These are phyloP conservation scores for Calonectris borealis DNA, from an alignment of 2,113 vertebrate genomes.

Conservation along the genomic window DNA sequence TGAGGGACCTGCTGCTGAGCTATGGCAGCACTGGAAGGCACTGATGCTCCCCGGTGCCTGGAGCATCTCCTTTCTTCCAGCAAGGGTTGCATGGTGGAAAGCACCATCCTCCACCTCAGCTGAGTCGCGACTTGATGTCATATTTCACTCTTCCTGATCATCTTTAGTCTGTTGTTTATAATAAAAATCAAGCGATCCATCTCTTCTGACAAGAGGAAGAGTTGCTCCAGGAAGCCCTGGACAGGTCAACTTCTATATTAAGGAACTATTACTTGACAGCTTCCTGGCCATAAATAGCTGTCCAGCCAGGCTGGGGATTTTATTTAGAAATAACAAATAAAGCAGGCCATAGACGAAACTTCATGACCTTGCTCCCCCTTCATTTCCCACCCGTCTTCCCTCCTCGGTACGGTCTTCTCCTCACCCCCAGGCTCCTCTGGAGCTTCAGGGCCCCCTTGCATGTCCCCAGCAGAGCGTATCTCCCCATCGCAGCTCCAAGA, in stretches of 20 bases:
- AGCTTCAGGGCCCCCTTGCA: not conserved
- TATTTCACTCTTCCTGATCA: constrained; percentile 32
- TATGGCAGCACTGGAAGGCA: not conserved
- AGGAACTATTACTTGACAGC: constrained; percentile 60
- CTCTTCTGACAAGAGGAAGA: constrained; percentile 61
- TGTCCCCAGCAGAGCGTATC: not conserved
- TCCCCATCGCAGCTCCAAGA: not conserved
- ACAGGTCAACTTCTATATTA: constrained; percentile 62
- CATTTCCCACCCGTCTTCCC: not conserved
- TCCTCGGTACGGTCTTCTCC: not conserved
- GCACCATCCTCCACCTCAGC: not conserved
- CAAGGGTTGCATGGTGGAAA: not conserved
- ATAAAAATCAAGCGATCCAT: constrained; percentile 11
- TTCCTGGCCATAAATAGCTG: constrained; percentile 61
- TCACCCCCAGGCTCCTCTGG: not conserved
- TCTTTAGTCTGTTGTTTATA: constrained; percentile 51
- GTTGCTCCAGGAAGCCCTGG: constrained; percentile 57
- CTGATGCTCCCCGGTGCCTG: not conserved
- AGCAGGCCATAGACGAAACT: not conserved
- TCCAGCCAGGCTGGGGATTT: constrained; percentile 11
- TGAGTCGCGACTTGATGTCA: not conserved
- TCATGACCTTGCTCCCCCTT: not conserved
- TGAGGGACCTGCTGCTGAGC: not conserved
- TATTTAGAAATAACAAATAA: constrained; percentile 54
- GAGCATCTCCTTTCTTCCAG: not conserved